Evolutionary conservation across 2,888 invertebrate species (phyloP).

Genomic region (Nematopogon swammerdamellus): DNA sequence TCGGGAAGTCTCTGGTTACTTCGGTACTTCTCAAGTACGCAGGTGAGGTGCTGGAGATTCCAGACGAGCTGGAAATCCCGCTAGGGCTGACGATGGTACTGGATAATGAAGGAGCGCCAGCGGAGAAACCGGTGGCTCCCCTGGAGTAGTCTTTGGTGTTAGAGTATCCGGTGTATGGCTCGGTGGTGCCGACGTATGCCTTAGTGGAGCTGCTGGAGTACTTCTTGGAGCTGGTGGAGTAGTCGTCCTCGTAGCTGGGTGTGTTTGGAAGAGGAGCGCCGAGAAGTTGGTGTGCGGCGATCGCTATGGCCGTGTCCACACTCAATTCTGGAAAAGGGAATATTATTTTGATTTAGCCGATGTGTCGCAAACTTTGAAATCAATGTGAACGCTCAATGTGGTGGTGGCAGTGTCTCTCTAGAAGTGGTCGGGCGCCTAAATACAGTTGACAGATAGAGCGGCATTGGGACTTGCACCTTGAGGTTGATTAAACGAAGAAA

Average conservation of each 20-base stretch:
- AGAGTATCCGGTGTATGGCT: constrained; percentile 10
- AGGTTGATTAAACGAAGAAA: too few species aligned
- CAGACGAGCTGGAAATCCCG: too few species aligned
- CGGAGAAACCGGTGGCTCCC: background rate
- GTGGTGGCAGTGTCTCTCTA: too few species aligned
- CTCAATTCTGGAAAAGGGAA: constrained; percentile 26
- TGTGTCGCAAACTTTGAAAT: too few species aligned
- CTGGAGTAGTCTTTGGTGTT: constrained; percentile 19
- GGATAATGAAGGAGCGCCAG: too few species aligned
- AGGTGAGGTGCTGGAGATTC: constrained; percentile 5
- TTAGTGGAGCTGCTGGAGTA: constrained; percentile 16
- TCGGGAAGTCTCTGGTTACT: too few species aligned
- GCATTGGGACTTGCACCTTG: too few species aligned
- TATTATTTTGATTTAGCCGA: background rate
- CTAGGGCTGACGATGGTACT: too few species aligned
- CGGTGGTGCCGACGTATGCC: constrained; percentile 4
- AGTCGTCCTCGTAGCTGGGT: constrained; percentile 29
- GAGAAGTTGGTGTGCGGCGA: constrained; percentile 45
- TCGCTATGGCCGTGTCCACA: constrained; percentile 42
- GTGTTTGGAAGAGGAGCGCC: constrained; percentile 40
- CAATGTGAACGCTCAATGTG: too few species aligned
- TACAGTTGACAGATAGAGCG: too few species aligned
- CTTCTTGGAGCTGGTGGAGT: constrained; percentile 18
- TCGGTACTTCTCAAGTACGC: too few species aligned
- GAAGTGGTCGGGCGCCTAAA: too few species aligned